Evolutionary conservation across 2,797 vertebrate species (phyloP).

Genomic region (Macropus fuliginosus): DNA sequence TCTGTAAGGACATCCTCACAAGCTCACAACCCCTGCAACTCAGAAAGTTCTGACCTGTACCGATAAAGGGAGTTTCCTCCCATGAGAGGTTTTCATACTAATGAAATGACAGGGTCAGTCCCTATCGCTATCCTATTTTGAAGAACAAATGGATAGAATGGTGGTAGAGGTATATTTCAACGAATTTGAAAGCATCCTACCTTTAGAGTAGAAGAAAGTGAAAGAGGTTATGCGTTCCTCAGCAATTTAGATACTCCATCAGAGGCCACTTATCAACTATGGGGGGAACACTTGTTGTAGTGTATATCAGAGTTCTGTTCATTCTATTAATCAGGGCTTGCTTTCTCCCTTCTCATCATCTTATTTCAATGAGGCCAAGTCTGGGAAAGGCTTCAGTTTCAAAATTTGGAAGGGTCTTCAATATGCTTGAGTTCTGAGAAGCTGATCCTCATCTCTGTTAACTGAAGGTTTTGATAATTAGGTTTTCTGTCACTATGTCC

Average conservation of each 20-base stretch:
- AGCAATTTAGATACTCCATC: not conserved
- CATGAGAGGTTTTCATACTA: not conserved
- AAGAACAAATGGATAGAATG: not conserved
- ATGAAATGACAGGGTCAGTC: not conserved
- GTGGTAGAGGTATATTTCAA: not conserved
- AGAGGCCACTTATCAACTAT: not conserved
- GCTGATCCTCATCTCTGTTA: constrained; percentile 75
- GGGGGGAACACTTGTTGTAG: not conserved
- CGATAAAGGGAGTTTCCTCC: not conserved
- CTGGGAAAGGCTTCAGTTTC: constrained; percentile 52
- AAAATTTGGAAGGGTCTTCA: constrained; percentile 61
- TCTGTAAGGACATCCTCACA: not conserved
- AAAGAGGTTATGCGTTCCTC: constrained; percentile 29
- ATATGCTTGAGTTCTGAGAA: constrained; percentile 68
- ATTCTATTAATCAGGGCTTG: not conserved
- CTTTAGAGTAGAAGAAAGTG: not conserved
- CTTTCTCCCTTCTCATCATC: not conserved
- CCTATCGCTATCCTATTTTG: not conserved
- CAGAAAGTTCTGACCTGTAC: not conserved
- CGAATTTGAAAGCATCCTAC: not conserved
- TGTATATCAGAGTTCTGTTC: not conserved
- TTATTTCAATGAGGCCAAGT: not conserved
- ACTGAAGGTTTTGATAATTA: constrained; percentile 81
- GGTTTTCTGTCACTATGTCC: constrained; percentile 83
- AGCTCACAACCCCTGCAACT: not conserved